Evolutionary conservation across 2,113 vertebrate genomes (phyloP).

Genomic region (Mastomys natalensis): DNA sequence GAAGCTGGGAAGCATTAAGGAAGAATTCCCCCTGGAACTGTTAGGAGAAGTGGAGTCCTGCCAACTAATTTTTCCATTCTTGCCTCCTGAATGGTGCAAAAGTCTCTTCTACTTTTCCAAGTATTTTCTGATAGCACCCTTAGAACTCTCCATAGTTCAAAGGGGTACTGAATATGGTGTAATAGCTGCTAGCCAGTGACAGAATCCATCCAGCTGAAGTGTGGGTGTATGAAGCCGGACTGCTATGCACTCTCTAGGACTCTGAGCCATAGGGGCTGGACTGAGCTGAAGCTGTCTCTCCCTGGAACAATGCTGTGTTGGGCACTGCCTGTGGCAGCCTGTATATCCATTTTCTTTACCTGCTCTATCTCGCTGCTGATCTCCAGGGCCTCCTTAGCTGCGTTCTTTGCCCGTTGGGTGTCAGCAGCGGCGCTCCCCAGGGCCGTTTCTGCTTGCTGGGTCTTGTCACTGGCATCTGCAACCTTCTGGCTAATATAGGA

Average conservation of each 20-base stretch:
- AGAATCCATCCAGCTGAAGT: not conserved
- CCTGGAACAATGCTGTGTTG: rapidly evolving
- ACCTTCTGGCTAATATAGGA: slow-evolving; percentile 88
- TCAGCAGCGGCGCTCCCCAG: slow-evolving; percentile 81
- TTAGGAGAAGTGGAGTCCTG: rapidly evolving
- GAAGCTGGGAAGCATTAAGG: not conserved
- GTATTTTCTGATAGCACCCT: not conserved
- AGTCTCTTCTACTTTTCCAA: not conserved
- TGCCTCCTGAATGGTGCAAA: not conserved
- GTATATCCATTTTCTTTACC: slow-evolving; percentile 83
- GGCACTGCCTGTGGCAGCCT: not conserved
- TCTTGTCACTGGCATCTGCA: slow-evolving; percentile 85
- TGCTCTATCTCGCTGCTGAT: slow-evolving; percentile 86
- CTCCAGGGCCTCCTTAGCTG: slow-evolving; percentile 77
- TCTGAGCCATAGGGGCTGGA: not conserved
- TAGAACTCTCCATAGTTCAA: not conserved
- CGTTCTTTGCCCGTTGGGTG: slow-evolving; percentile 75
- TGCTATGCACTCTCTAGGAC: not conserved
- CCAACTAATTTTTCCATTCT: not conserved
- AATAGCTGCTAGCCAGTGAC: not conserved
- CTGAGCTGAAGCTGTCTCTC: not conserved
- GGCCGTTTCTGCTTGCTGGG: slow-evolving; percentile 77
- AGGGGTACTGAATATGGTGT: not conserved
- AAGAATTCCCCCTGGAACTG: not conserved
- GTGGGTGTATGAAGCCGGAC: not conserved